Evolutionary conservation across 2,888 invertebrate species (phyloP), one percentile per base, ranked within the genome.

Genomic region (Noctua fimbriata): DNA sequence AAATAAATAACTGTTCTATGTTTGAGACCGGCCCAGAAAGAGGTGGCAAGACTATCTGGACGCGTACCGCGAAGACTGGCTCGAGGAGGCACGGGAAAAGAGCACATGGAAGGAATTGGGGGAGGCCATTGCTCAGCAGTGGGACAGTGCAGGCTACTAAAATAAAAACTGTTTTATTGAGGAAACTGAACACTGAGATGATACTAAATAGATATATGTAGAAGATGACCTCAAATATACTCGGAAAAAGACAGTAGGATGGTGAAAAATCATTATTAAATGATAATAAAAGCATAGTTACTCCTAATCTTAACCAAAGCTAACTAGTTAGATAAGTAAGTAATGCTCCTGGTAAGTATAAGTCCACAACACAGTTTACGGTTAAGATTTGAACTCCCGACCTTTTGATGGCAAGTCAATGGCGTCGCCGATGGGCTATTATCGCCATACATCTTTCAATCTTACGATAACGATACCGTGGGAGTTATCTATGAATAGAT

Each of bases 401-500:
- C 86, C 83, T 83, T 86, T 83, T 49, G 83, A 72, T 82, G 83
- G 83, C 83, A 72, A 86, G 83, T 86, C 86, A 83, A 86, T 83
- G 28, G 86, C 83, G 83, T 86, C 86, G 82, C 86, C 78, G 73
- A 73, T 83, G 83, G 86, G 47, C 65, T 73, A 86, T 83, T 83
- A 83, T 83, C 86, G 83, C 78, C 73, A 83, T 86, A 77, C 78
- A 82, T 82, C 85, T 85, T 86, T 83, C 86, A 86, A 86, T 83
- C 76, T 82, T 69, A 24, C 28, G 58, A 82, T 52, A 81, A 28
- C 69, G 28, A 82, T 71, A 49, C 69, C 69, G 86, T 86, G 83
- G 86, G 79, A 81, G 44, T 78, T 52, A n/a, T 82, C n/a, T 78
- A 44, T 69, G 6, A 49, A 18, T n/a, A 16, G 60, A 80, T 78